Evolutionary conservation across 2,797 vertebrate species (phyloP), one percentile per base, ranked within the genome.

Genomic region (Siniperca undulata): DNA sequence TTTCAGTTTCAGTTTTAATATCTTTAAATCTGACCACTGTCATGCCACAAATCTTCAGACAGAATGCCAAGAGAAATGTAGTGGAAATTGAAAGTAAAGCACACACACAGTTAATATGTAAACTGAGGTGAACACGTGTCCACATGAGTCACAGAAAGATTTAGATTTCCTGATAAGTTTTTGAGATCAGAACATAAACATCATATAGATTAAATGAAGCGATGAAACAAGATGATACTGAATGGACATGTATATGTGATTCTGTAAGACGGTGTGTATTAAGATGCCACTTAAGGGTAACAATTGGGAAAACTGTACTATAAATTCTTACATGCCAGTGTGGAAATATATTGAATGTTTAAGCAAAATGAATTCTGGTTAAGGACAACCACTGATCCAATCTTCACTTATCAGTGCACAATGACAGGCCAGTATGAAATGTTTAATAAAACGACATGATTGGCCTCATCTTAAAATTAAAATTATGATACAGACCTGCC

Each of bases 391-490:
- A 20, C 19, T 55, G 66, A 75, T 70, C 46, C 44, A 61, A 40
- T 60, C 46, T 80, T 2, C 7, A 38, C 7, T 55, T n/a, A 58
- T 83, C 62, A 50, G 27, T 14, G 14, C 2, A 62, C 9, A 46
- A 12, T 46, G 56, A 64, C 59, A 66, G 60, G 2, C 0, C 7
- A 7, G 8, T 64, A 8, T 65, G 9, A 66, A 1, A 38, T 69
- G 52, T 78, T 66, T 73, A 81, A 71, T 86, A n/a, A 83, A 74
- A 70, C n/a, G 30, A 19, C 30, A 24, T 27, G 5, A 61, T 62
- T 24, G 36, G 62, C 30, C 27, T 60, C 27, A 3, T 40, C 30
- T 68, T 80, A 10, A 46, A 67, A 70, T 65, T 24, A 53, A 76
- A 72, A 48, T 22, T 7, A 34, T 34, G 13, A 30, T 2, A 17